Conservation (phyloP, 2,888 invertebrate genomes). For the Prionchulus punctatus region DNA sequence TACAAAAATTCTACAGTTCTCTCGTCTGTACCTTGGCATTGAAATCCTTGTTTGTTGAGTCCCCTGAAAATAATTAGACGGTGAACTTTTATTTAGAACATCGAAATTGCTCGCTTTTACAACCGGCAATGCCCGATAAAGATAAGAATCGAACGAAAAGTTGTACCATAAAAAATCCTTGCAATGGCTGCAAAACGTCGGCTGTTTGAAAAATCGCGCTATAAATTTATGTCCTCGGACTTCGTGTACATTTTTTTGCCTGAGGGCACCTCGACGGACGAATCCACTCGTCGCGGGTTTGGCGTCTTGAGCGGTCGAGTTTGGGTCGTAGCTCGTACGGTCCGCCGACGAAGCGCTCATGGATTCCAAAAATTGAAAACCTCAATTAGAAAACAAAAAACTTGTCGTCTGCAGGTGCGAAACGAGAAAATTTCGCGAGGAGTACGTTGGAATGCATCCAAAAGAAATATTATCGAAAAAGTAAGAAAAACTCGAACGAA, state of each 20-base stretch:
- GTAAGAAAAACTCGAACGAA: too few relatives aligned
- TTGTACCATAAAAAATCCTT: conserved; percentile 99
- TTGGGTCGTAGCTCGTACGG: too few relatives aligned
- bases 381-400: too few relatives aligned
- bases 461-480: too few relatives aligned
- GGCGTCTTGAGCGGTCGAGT: too few relatives aligned
- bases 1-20: too few relatives aligned
- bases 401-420: too few relatives aligned
- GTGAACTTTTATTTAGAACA: background rate
- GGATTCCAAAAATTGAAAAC: too few relatives aligned
- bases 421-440: too few relatives aligned
- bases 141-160: conserved; percentile 37
- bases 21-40: conserved; percentile 99
- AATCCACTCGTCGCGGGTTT: conserved; percentile 14
- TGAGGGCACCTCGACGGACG: conserved; percentile 77
- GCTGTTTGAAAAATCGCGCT: conserved; percentile 98
- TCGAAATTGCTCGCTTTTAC: background rate
- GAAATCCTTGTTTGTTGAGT: conserved; percentile 96
- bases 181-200: conserved; percentile 99
- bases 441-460: too few relatives aligned
- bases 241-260: conserved; percentile 98
- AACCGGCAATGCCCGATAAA: too few relatives aligned
- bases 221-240: conserved; percentile 96
- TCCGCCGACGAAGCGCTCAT: too few relatives aligned
- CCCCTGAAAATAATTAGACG: conserved; percentile 49